A percentile compares a stretch with the other conserved stretches of the same genome.
Evolutionary conservation across 2,113 vertebrate genomes (phyloP).

Genomic region (Scartelaos histophorus): DNA sequence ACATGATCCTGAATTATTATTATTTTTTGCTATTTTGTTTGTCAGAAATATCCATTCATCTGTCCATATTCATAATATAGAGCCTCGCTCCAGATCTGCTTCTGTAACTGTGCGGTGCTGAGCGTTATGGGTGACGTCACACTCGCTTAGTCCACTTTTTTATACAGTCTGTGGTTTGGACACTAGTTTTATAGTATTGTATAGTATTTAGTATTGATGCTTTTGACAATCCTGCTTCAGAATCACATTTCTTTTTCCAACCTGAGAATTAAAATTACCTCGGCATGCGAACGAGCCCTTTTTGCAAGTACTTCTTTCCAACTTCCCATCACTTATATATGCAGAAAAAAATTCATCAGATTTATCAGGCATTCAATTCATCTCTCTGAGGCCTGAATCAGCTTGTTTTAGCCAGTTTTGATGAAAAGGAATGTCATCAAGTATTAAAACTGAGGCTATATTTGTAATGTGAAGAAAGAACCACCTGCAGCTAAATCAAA

Average conservation of each 20-base stretch:
- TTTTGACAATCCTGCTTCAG: background rate
- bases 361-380: conserved; percentile 64
- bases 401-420: conserved; percentile 41
- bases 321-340: conserved; percentile 59
- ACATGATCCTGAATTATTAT: background rate
- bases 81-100: too few relatives aligned
- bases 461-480: conserved; percentile 10
- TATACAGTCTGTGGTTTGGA: too few relatives aligned
- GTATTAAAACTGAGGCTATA: conserved; percentile 22
- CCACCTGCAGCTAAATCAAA: conserved; percentile 17
- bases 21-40: too few relatives aligned
- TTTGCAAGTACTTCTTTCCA: conserved; percentile 11
- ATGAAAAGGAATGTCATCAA: conserved; percentile 18
- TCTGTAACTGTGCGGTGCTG: too few relatives aligned
- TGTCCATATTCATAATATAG: too few relatives aligned
- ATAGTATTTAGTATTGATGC: background rate
- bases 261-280: too few relatives aligned
- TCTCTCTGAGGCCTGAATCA: conserved; percentile 56
- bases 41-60: too few relatives aligned
- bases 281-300: too few relatives aligned
- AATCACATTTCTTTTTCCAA: background rate
- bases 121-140: too few relatives aligned
- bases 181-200: too few relatives aligned
- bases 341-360: conserved; percentile 61
- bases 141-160: too few relatives aligned